Base-by-base conservation (phyloP, 2,113 vertebrate genomes). In the Eulemur rufifrons region DNA sequence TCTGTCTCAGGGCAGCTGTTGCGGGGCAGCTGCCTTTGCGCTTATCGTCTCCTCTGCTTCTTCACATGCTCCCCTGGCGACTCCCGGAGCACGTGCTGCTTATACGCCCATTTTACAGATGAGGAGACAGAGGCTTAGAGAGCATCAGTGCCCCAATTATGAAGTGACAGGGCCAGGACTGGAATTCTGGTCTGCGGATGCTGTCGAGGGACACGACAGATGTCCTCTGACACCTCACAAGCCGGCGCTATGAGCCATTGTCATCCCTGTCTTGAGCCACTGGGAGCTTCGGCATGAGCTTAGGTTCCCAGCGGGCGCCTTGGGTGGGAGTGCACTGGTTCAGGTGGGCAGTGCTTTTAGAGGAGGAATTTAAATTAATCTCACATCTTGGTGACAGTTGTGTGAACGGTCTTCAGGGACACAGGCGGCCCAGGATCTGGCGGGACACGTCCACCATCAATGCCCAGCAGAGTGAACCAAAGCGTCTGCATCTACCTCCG, bases 231-330 rank as follows among this genome's bases (percentile, higher is more conserved):
- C 0, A 8, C 12, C 29, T 45, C 37, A 1, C 50, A 47, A 13
- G 8, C 39, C 11, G 20, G 18, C 21, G 12, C 74, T 1, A 2
- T 29, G 45, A 27, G 27, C 50, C 34, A 2, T 3, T 29, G 1
- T 17, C 18, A 1, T 3, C 3, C 21, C 8, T 25, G 29, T 14
- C 59, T 1, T 12, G 29, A 68, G 73, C 20, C 6, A 6, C 5
- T 0, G 8, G 39, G 25, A 32, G 27, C 52, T 47, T 5, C 0
- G 4, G n/a, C 1, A 0, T 32, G 23, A 27, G 34, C 18, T 37
- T 5, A 15, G 42, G 8, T n/a, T 7, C 37, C 20, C 29, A 6
- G 12, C 29, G 71, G 42, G 9, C 25, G 6, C 81, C 21, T 63
- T 20, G 8, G 85, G 29, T 0, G 29, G 5, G 32, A 66, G 7